Percentiles rank a stretch among this genome's conserved stretches.
These are phyloP conservation scores for Lophotis ruficrista DNA, from an alignment of 2,113 vertebrate genomes.

Conservation along the genomic window DNA sequence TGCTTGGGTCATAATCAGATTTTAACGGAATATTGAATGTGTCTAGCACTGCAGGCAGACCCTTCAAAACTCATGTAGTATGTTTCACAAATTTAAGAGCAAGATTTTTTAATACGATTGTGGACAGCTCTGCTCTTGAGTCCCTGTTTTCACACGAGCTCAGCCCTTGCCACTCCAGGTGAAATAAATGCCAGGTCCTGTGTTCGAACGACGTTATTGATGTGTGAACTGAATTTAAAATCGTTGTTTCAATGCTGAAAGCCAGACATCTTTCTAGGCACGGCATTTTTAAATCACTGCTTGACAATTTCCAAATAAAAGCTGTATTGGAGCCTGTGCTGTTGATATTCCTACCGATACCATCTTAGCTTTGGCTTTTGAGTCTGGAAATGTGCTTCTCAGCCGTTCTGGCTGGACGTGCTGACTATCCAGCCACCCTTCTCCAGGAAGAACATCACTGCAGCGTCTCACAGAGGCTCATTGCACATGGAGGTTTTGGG, in stretches of 20 bases:
- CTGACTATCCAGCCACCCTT: background rate
- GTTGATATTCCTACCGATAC: background rate
- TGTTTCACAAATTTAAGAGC: background rate
- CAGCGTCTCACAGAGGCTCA: background rate
- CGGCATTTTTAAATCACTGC: background rate
- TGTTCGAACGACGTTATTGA: background rate
- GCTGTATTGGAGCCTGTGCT: background rate
- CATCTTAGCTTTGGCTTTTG: background rate
- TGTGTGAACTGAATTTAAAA: constrained; percentile 42
- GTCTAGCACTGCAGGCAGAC: background rate
- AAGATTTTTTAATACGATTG: background rate
- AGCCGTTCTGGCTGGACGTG: background rate
- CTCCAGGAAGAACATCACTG: background rate
- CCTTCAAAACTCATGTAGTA: background rate
- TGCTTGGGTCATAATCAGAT: background rate
- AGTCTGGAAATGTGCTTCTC: background rate
- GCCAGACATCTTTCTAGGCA: background rate
- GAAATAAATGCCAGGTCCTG: constrained; percentile 33
- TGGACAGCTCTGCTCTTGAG: background rate
- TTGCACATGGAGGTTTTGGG: background rate
- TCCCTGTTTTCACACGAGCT: background rate
- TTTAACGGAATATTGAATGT: background rate
- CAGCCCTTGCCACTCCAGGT: background rate
- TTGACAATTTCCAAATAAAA: background rate
- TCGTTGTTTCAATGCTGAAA: constrained; percentile 16